Evolutionary conservation across 2,797 vertebrate species (phyloP).

Genomic region (Novumbra hubbsi): DNA sequence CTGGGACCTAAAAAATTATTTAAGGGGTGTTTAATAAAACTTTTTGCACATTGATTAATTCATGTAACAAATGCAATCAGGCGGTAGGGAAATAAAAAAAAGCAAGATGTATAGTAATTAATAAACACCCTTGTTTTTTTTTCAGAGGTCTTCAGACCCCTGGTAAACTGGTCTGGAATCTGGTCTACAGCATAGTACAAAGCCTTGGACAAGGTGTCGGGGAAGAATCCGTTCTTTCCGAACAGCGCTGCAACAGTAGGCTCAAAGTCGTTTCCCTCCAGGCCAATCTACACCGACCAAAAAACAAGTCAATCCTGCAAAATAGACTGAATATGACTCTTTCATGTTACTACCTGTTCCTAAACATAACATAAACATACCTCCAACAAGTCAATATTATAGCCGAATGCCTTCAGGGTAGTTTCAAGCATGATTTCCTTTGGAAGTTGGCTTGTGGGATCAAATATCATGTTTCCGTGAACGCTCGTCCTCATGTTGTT

Average conservation of each 20-base stretch:
- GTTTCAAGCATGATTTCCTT: conserved; percentile 87
- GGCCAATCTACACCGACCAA: conserved; percentile 74
- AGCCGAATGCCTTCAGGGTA: conserved; percentile 81
- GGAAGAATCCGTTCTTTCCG: conserved; percentile 91
- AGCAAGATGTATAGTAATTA: conserved; percentile 5
- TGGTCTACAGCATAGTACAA: conserved; percentile 86
- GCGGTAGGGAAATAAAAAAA: not conserved
- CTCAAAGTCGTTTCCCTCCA: conserved; percentile 90
- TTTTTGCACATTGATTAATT: not conserved
- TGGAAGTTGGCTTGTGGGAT: conserved; percentile 82
- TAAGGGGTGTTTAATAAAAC: conserved; percentile 11
- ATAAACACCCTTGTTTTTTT: conserved; percentile 46
- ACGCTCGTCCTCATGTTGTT: conserved; percentile 64
- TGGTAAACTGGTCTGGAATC: conserved; percentile 78
- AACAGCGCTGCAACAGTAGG: conserved; percentile 88
- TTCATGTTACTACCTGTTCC: not conserved
- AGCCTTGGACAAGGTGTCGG: conserved; percentile 83
- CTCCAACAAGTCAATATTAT: conserved; percentile 83
- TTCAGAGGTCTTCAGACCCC: conserved; percentile 74
- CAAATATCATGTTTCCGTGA: conserved; percentile 86
- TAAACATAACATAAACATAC: conserved; percentile 57
- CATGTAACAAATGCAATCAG: not conserved
- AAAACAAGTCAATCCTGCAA: conserved; percentile 8
- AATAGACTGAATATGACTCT: not conserved
- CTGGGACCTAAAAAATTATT: conserved; percentile 55